A percentile compares a stretch with the other conserved stretches of the same genome.
These are phyloP conservation scores for Kryptolebias ocellatus DNA, from an alignment of 2,797 vertebrate genomes.

Conservation along the genomic window DNA sequence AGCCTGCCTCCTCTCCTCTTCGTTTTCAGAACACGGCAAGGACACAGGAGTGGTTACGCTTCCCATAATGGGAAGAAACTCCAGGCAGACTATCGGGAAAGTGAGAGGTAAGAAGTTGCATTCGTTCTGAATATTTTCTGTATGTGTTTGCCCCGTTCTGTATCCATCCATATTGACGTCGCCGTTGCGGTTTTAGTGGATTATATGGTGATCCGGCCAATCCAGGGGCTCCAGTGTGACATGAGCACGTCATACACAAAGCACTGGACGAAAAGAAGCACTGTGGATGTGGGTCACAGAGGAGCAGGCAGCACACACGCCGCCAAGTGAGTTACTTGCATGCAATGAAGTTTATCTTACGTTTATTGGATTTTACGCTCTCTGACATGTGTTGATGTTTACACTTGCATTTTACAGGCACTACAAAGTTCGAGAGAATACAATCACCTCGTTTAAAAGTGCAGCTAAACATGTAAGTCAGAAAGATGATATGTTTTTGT, in stretches of 20 bases:
- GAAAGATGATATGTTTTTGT: accelerated
- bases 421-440: constrained; percentile 95
- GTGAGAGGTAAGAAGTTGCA: constrained; percentile 86
- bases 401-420: constrained; percentile 81
- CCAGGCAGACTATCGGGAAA: constrained; percentile 94
- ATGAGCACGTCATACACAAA: constrained; percentile 91
- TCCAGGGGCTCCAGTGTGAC: constrained; percentile 86
- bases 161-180: not conserved
- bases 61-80: constrained; percentile 94
- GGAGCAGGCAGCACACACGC: constrained; percentile 93
- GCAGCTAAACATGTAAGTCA: constrained; percentile 92
- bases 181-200: constrained; percentile 83
- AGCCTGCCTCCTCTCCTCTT: constrained; percentile 94
- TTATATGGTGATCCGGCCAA: constrained; percentile 93
- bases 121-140: not conserved
- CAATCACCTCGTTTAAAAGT: constrained; percentile 92
- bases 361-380: no score
- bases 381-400: not conserved
- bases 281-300: constrained; percentile 94
- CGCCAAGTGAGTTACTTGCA: constrained; percentile 83
- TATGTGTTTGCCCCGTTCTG: not conserved
- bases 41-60: constrained; percentile 89
- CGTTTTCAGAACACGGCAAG: constrained; percentile 87
- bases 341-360: no score
- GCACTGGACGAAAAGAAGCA: constrained; percentile 92